Evolutionary conservation across 1,140 invertebrate species (phyloP).

Genomic region (Zaprionus capensis): DNA sequence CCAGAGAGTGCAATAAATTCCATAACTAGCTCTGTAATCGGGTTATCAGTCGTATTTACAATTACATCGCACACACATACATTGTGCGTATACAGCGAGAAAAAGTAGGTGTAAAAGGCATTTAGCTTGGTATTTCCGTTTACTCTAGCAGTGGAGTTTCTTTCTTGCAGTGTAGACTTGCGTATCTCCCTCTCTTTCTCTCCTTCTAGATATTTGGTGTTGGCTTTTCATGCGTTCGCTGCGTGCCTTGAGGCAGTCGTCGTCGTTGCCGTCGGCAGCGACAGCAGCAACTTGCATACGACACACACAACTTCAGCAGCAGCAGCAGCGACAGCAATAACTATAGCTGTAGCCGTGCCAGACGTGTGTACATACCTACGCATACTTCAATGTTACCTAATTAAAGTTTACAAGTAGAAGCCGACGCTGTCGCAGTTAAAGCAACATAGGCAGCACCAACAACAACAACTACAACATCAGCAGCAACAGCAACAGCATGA

Average conservation of each 20-base stretch:
- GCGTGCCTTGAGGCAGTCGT: constrained; percentile 54
- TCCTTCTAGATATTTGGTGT: constrained; percentile 62
- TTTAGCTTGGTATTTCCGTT: background rate
- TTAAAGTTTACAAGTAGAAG: constrained; percentile 75
- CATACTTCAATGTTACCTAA: constrained; percentile 81
- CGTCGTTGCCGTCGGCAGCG: constrained; percentile 1
- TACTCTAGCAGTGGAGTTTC: background rate
- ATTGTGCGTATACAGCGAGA: constrained; percentile 20
- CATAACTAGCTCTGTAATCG: constrained; percentile 71
- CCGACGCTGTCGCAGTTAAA: constrained; percentile 63
- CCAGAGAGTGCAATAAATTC: constrained; percentile 71
- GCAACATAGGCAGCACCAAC: constrained; percentile 52
- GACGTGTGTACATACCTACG: constrained; percentile 68
- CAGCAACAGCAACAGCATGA: constrained; percentile 64
- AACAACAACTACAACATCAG: constrained; percentile 38
- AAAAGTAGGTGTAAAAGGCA: constrained; percentile 5
- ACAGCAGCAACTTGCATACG: constrained; percentile 46
- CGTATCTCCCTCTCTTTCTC: constrained; percentile 31
- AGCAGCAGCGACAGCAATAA: constrained; percentile 11
- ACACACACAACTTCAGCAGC: constrained; percentile 16
- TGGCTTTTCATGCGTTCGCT: constrained; percentile 29
- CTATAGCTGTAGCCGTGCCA: constrained; percentile 18
- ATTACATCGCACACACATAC: constrained; percentile 37
- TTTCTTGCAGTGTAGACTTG: constrained; percentile 58
- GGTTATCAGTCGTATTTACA: constrained; percentile 78